Base-by-base conservation (phyloP, 2,888 invertebrate species). In the Spodoptera picta region DNA sequence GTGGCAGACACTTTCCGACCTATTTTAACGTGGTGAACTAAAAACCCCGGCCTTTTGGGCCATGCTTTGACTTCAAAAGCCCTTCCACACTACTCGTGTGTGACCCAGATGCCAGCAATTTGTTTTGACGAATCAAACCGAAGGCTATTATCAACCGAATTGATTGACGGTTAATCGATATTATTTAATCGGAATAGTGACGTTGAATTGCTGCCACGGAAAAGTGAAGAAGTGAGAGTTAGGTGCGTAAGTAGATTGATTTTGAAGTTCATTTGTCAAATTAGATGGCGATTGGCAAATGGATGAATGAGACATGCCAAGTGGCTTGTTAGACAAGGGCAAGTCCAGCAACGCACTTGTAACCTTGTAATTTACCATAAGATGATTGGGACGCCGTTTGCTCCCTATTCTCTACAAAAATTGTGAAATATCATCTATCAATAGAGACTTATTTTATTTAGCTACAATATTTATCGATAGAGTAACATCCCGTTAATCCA, bases 51-150 rank as follows among this genome's bases (percentile, higher is more conserved):
- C 44, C 41, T 52, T 56, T 61, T 43, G 47, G 52, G 46, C 36
- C 53, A 59, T 31, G 48, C 19, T 48, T 56, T 60, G 45, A 47
- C 58, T 62, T 55, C 46, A 69, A 58, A 64, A 65, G 51, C 61
- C 66, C 69, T 49, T 72, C 31, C 47, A 51, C 67, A 60, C 57
- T 70, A 43, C 58, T 52, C 41, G 53, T 65, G 24, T 63, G 59
- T 84, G 83, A 83, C 81, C 83, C 68, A 83, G 69, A 75, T 84
- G 71, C 64, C 47, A 48, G 57, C 61, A 77, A 75, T 79, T 79
- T 81, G 75, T 83, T 84, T 83, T 84, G 85, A 83, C 72, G 74
- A 83, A 83, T 82, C 79, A 76, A 80, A 73, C 54, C 51, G 64
- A 60, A 67, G 57, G 53, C 65, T 66, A 69, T 73, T 71, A 70